Base-by-base conservation (phyloP, 2,888 invertebrate species). In the Drosophila picticornis region DNA sequence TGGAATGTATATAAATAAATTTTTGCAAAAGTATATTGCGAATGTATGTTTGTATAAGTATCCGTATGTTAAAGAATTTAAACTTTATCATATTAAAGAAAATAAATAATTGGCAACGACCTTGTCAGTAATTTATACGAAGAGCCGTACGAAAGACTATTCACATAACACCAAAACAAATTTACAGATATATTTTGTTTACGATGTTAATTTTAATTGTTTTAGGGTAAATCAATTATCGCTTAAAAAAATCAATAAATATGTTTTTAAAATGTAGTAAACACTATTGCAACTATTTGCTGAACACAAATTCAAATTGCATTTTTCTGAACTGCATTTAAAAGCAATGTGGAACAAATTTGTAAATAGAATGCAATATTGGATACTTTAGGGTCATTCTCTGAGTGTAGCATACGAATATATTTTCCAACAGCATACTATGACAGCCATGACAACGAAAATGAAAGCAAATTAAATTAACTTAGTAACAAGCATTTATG, bases 391-490 rank as follows among this genome's bases (percentile, higher is more conserved):
- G n/a, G 38, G 0, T 19, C 67, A 46, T 77, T 65, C 55, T 55
- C 19, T 6, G 1, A 77, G 78, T 74, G 74, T 59, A 48, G 9
- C 19, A 25, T 0, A 1, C 16, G 13, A 25, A 48, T 34, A 58
- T 25, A 22, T 11, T 62, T 50, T 68, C 27, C 16, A 72, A 48
- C 71, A 31, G 58, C 27, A 57, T 67, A 48, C 66, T 65, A 52
- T 55, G 46, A 58, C 43, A 55, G 64, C 65, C 72, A 83, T 84
- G 88, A 72, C 88, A 84, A 88, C 85, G 65, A 79, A 74, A 77
- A 72, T 73, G 81, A 88, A 84, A 83, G 85, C 72, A 77, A 85
- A 81, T 88, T 85, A 69, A 85, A 88, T 88, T 75, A 74, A 81
- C 75, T 81, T 70, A 83, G 53, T 70, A 70, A 75, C 57, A 71